Evolutionary conservation across 2,113 vertebrate species (phyloP).

Genomic region (Ictalurus furcatus): DNA sequence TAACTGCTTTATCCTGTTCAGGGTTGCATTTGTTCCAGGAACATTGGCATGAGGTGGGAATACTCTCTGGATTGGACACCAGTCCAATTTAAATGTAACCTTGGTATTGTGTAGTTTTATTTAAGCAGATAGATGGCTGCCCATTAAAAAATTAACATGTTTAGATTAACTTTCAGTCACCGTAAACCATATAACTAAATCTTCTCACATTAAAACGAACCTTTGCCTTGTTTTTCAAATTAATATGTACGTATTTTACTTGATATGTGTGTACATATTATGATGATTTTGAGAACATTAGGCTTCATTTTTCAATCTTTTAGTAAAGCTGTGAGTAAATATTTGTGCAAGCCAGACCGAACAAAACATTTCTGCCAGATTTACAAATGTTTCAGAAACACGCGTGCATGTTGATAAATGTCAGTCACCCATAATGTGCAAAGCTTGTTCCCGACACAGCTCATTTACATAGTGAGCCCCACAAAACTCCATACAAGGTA

Average conservation of each 20-base stretch:
- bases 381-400: background rate
- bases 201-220: background rate
- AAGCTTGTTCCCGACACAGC: background rate
- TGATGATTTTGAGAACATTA: background rate
- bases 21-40: background rate
- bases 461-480: background rate
- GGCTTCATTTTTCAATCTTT: background rate
- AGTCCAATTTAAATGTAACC: background rate
- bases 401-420: background rate
- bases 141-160: background rate
- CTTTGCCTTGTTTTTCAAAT: background rate
- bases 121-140: background rate
- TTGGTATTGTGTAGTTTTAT: background rate
- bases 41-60: background rate
- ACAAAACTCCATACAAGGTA: background rate
- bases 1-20: no score
- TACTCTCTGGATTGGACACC: background rate
- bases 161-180: background rate
- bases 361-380: background rate
- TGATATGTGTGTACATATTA: background rate
- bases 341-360: background rate
- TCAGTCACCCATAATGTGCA: background rate
- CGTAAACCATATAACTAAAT: background rate
- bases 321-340: background rate
- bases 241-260: background rate